These are phyloP conservation scores for Synanceia verrucosa DNA, from an alignment of 2,797 vertebrate species.

Conservation along the genomic window DNA sequence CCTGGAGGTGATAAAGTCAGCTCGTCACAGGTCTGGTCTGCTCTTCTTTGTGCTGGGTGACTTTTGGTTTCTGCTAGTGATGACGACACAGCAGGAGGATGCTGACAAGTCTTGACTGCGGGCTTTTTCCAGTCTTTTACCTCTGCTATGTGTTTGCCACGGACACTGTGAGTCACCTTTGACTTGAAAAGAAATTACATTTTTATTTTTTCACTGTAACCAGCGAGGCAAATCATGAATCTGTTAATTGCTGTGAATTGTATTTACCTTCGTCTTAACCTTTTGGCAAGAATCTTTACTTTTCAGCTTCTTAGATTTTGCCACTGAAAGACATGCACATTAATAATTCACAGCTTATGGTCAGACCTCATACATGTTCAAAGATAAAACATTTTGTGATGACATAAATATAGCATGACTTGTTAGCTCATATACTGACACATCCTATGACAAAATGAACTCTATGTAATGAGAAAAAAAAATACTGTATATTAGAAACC, in stretches of 20 bases:
- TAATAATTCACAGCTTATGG: conserved; percentile 4
- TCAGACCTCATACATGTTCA: neutral
- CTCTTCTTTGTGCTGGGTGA: conserved; percentile 14
- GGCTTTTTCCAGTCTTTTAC: conserved; percentile 51
- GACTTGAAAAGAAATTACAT: conserved; percentile 37
- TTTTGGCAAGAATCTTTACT: conserved; percentile 53
- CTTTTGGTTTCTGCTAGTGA: conserved; percentile 31
- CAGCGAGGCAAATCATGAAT: neutral
- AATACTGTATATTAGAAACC: too few species aligned
- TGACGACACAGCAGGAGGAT: conserved; percentile 26
- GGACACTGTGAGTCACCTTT: conserved; percentile 58
- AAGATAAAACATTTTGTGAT: neutral
- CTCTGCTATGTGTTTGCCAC: conserved; percentile 31
- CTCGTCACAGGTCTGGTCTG: conserved; percentile 53
- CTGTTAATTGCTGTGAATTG: neutral
- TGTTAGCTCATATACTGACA: too few species aligned
- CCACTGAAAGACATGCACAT: conserved; percentile 75
- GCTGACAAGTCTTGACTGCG: conserved; percentile 10
- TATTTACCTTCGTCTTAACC: conserved; percentile 83
- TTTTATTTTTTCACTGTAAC: conserved; percentile 37
- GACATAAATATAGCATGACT: too few species aligned
- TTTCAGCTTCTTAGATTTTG: conserved; percentile 79
- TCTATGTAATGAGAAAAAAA: too few species aligned
- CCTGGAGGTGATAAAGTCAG: conserved; percentile 73
- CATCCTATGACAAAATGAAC: too few species aligned